A percentile compares a stretch with the other conserved stretches of the same genome.
These are phyloP conservation scores for Glossophaga mutica DNA, from an alignment of 2,797 vertebrate species.

Conservation along the genomic window DNA sequence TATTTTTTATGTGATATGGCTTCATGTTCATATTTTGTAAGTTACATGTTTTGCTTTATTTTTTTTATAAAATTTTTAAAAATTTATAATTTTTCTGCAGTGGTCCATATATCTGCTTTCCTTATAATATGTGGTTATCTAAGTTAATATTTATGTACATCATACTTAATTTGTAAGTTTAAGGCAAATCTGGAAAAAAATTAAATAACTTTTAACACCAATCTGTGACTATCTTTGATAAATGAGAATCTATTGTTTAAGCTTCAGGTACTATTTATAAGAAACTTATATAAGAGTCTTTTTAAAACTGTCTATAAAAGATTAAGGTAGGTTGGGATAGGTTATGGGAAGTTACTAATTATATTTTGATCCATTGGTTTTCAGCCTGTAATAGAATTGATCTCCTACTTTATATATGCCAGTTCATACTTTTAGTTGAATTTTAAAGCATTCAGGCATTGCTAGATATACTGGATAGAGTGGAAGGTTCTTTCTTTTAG, in stretches of 20 bases:
- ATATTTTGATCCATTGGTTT: slow-evolving; percentile 16
- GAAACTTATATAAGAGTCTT: slow-evolving; percentile 58
- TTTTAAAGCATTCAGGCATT: slow-evolving; percentile 34
- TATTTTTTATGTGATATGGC: slow-evolving; percentile 60
- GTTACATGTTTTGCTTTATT: slow-evolving; percentile 61
- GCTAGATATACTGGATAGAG: not conserved
- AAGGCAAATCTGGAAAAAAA: slow-evolving; percentile 65
- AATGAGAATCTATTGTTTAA: slow-evolving; percentile 54
- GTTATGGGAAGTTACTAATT: slow-evolving; percentile 24
- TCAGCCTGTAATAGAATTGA: slow-evolving; percentile 31
- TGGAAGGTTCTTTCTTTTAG: not conserved
- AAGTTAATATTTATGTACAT: slow-evolving; percentile 73
- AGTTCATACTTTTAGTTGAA: slow-evolving; percentile 29
- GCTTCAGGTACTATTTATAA: slow-evolving; percentile 64
- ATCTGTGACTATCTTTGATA: slow-evolving; percentile 64
- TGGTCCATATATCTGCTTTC: slow-evolving; percentile 54
- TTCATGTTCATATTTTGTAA: slow-evolving; percentile 60
- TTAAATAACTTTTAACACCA: slow-evolving; percentile 61
- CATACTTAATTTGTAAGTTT: slow-evolving; percentile 68
- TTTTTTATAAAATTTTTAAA: slow-evolving; percentile 63
- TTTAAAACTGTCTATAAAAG: slow-evolving; percentile 56
- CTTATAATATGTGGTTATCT: slow-evolving; percentile 57
- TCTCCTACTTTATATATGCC: slow-evolving; percentile 14
- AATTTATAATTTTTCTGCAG: slow-evolving; percentile 68
- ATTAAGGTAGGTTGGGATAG: slow-evolving; percentile 21